Evolutionary conservation across 2,888 invertebrate genomes (phyloP).

Genomic region (Drosophila seclusa): DNA sequence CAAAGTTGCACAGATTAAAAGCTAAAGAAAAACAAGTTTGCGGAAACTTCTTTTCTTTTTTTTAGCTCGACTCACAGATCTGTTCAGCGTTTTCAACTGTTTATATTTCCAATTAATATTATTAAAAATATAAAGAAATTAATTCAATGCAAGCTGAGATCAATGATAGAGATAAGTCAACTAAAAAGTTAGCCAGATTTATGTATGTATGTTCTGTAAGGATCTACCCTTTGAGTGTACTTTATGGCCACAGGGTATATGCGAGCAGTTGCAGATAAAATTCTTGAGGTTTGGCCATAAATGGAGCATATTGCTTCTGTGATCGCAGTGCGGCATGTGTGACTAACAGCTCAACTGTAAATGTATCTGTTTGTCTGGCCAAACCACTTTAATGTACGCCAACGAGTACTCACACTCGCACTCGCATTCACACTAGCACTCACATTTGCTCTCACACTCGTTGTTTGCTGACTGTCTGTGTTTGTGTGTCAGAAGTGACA

Average conservation of each 20-base stretch:
- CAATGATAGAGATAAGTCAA: neutral
- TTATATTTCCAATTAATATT: neutral
- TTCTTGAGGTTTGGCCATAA: constrained; percentile 32
- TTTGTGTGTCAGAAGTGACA: constrained; percentile 38
- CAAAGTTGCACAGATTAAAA: constrained; percentile 50
- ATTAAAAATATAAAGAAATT: neutral
- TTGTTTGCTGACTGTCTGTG: neutral
- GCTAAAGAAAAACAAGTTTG: constrained; percentile 1
- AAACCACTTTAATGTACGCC: constrained; percentile 32
- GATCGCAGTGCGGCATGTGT: constrained; percentile 53
- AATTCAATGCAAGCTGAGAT: neutral
- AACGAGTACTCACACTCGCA: neutral
- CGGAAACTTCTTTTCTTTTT: neutral
- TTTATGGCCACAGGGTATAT: constrained; percentile 5
- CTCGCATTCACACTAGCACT: neutral
- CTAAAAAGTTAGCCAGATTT: too few relatives aligned
- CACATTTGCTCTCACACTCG: neutral
- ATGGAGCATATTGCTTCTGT: constrained; percentile 49
- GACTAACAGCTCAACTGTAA: constrained; percentile 59
- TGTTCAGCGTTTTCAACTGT: neutral
- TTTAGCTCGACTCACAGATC: neutral
- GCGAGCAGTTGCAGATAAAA: constrained; percentile 29
- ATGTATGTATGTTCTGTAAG: neutral
- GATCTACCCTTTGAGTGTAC: neutral
- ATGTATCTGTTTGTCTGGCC: constrained; percentile 48